phyloP scores from a whole-genome alignment of 2,888 invertebrate genomes.

The Melolontha melolontha region DNA sequence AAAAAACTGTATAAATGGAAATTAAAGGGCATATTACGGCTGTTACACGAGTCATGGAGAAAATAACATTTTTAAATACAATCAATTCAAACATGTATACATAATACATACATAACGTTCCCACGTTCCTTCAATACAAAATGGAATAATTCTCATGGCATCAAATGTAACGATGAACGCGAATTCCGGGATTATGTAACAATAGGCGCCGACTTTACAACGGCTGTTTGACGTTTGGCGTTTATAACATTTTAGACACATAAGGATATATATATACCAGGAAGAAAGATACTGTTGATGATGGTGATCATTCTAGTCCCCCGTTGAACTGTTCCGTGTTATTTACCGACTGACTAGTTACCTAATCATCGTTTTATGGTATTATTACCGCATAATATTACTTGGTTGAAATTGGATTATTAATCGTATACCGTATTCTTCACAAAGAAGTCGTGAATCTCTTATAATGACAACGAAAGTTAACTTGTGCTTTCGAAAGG shows the following conservation, averaged over 20 bases:
- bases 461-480: not conserved
- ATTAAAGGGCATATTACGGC: no score
- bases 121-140: slow-evolving; percentile 25
- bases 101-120: not conserved
- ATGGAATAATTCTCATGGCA: slow-evolving; percentile 26
- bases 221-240: not conserved
- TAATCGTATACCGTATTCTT: not conserved
- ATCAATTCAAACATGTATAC: not conserved
- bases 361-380: slow-evolving; percentile 19
- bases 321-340: not conserved
- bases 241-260: not conserved
- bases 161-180: slow-evolving; percentile 11
- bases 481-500: not conserved
- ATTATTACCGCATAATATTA: slow-evolving; percentile 13
- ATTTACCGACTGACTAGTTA: slow-evolving; percentile 16
- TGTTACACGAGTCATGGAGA: not conserved
- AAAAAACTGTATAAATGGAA: no score
- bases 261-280: not conserved
- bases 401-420: slow-evolving; percentile 2
- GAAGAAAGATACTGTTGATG: slow-evolving; percentile 5
- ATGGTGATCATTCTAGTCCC: not conserved
- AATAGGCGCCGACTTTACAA: not conserved
- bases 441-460: not conserved
- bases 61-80: slow-evolving; percentile 7
- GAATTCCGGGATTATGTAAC: slow-evolving; percentile 32